phyloP scores from a whole-genome alignment of 2,797 vertebrate species.

The Phataginus tricuspis region DNA sequence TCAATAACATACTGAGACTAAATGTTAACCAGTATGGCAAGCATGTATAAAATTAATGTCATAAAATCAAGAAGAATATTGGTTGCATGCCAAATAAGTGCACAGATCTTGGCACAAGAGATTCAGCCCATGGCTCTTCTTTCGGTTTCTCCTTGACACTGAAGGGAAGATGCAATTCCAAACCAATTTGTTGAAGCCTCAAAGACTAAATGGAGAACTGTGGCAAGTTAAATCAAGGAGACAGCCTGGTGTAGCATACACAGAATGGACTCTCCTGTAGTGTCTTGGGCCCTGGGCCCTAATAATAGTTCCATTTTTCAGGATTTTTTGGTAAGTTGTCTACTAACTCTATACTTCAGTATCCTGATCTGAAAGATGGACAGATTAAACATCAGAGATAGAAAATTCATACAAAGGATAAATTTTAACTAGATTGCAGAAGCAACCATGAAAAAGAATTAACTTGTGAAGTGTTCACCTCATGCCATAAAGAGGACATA shows the following conservation, averaged over 20 bases:
- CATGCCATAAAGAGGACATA: background rate
- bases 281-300: no score
- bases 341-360: background rate
- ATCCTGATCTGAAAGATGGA: background rate
- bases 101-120: background rate
- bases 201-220: background rate
- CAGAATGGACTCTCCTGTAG: background rate
- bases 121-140: background rate
- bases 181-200: background rate
- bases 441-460: background rate
- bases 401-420: background rate
- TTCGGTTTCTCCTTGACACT: background rate
- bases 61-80: background rate
- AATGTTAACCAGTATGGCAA: background rate
- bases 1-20: background rate
- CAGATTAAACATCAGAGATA: background rate
- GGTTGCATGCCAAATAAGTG: background rate
- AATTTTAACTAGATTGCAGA: conserved; percentile 12
- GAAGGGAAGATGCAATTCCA: background rate
- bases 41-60: background rate
- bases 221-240: background rate
- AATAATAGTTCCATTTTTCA: background rate
- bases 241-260: background rate
- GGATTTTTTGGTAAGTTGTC: background rate
- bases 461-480: background rate